Evolutionary conservation across 2,113 vertebrate genomes (phyloP).

Genomic region (Tachuris rubrigastra): DNA sequence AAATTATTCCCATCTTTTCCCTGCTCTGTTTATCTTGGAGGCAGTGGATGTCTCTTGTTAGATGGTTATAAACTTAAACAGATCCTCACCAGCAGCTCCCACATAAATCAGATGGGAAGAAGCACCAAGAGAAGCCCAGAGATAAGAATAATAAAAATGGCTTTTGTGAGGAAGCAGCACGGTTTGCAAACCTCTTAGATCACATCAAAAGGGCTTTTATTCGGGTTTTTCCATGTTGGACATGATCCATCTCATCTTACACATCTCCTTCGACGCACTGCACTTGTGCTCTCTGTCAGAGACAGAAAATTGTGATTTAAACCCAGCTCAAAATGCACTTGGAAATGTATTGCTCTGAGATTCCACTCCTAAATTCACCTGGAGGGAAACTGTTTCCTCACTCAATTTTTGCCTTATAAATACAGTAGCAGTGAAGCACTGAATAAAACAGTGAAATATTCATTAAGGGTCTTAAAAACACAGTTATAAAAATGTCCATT

Average conservation of each 20-base stretch:
- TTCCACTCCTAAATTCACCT: background rate
- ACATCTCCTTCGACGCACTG: background rate
- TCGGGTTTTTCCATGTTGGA: background rate
- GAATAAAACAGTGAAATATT: background rate
- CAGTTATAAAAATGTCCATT: background rate
- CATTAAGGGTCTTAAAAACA: background rate
- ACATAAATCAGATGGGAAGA: conserved; percentile 13
- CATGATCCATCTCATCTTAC: background rate
- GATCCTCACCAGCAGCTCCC: background rate
- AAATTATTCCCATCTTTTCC: background rate
- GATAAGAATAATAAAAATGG: background rate
- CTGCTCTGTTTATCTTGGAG: background rate
- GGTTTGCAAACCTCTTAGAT: background rate
- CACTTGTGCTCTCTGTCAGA: background rate
- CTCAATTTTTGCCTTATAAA: background rate
- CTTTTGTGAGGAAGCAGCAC: background rate
- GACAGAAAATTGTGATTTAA: background rate
- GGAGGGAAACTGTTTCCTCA: background rate
- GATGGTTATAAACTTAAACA: background rate
- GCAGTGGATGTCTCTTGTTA: conserved; percentile 2
- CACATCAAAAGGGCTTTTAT: background rate
- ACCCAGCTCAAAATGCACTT: background rate
- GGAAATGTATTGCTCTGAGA: background rate
- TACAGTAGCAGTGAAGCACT: background rate
- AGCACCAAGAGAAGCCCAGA: background rate